These are phyloP conservation scores for Ernsta delagoae DNA, from an alignment of 2,888 invertebrate species.

Conservation along the genomic window DNA sequence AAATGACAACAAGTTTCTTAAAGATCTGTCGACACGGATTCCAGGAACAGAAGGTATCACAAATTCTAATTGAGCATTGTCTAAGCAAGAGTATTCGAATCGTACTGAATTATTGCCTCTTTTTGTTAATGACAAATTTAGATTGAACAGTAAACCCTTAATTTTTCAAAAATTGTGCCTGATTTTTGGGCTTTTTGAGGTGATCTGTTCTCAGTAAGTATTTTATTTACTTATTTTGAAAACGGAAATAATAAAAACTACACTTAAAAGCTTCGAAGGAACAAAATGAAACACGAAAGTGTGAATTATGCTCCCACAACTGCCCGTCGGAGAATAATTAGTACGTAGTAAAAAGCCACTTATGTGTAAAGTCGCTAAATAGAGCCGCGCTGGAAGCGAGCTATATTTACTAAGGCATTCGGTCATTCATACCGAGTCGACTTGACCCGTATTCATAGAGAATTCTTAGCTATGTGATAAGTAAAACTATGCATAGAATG, in stretches of 20 bases:
- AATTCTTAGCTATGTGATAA: too few relatives aligned
- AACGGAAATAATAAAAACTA: not conserved
- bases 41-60: not conserved
- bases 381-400: not conserved
- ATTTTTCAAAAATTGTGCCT: too few relatives aligned
- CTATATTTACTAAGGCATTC: conserved; percentile 18
- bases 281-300: conserved; percentile 17
- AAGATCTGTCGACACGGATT: not conserved
- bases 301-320: conserved; percentile 32
- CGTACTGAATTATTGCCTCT: too few relatives aligned
- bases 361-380: conserved; percentile 40
- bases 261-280: not conserved
- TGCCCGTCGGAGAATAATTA: conserved; percentile 52
- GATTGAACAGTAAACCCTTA: too few relatives aligned
- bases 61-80: too few relatives aligned
- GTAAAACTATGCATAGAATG: too few relatives aligned
- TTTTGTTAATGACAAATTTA: too few relatives aligned
- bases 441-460: not conserved
- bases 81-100: too few relatives aligned
- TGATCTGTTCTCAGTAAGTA: too few relatives aligned
- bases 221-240: not conserved
- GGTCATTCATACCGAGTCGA: conserved; percentile 22
- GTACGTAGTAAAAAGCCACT: conserved; percentile 48
- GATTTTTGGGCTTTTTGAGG: too few relatives aligned
- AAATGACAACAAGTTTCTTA: conserved; percentile 10